Percentiles rank a stretch among this genome's conserved stretches.
Conservation (phyloP, 2,888 invertebrate species). For the Chirona hameri region DNA sequence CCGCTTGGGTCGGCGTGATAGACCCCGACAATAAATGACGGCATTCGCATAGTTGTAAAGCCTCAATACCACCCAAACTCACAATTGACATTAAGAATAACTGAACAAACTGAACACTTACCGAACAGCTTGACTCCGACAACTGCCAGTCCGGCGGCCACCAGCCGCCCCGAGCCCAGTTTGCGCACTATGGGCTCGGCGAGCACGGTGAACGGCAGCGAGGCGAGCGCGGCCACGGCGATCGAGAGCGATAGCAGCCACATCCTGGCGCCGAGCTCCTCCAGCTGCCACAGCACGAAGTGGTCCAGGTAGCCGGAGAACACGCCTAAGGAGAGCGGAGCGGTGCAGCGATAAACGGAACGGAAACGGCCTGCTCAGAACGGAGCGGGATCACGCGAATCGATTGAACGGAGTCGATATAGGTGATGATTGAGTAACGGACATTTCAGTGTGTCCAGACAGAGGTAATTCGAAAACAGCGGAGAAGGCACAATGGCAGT, state of each 20-base stretch:
- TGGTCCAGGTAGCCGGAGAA: constrained; percentile 10
- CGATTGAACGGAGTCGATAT: too few species aligned
- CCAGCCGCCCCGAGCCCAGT: not conserved
- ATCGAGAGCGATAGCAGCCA: not conserved
- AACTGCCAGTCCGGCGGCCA: not conserved
- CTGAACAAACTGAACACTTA: not conserved
- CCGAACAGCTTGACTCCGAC: not conserved
- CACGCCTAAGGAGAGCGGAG: not conserved
- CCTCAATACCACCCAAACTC: too few species aligned
- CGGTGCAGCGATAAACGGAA: too few species aligned
- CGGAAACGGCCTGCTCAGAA: too few species aligned
- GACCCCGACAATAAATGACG: too few species aligned
- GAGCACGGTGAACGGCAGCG: not conserved
- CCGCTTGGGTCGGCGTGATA: too few species aligned
- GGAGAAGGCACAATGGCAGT: too few species aligned
- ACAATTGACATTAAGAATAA: not conserved
- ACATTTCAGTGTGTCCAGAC: too few species aligned
- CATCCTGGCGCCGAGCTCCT: not conserved
- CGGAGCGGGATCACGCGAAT: too few species aligned
- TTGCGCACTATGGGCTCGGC: not conserved
- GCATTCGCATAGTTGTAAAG: not conserved
- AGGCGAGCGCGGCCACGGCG: not conserved
- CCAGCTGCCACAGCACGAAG: not conserved
- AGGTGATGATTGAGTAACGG: too few species aligned
- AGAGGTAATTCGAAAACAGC: too few species aligned